These are phyloP conservation scores for Phyllotreta cruciferae DNA, from an alignment of 2,888 invertebrate species.

Conservation along the genomic window DNA sequence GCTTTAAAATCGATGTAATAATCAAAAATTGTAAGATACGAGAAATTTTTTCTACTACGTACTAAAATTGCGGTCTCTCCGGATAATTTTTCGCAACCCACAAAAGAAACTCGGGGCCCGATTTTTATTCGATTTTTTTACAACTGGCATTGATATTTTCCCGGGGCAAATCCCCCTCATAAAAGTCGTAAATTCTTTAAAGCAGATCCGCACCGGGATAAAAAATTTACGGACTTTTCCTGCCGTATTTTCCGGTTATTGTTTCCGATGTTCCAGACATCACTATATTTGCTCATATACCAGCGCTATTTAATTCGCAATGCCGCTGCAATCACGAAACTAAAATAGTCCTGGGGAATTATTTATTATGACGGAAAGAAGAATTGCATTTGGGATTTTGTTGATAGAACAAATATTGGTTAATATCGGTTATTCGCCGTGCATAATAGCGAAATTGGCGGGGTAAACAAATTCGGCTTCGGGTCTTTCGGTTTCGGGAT, in stretches of 20 bases:
- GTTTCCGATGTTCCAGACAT: neutral
- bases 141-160: conserved; percentile 1
- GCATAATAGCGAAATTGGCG: too few species aligned
- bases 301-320: neutral
- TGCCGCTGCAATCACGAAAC: too few species aligned
- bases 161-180: neutral
- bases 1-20: too few species aligned
- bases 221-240: conserved; percentile 13
- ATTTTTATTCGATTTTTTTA: neutral
- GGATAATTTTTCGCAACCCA: too few species aligned
- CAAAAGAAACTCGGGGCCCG: neutral
- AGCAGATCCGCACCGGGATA: conserved; percentile 6
- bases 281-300: conserved; percentile 1
- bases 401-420: too few species aligned
- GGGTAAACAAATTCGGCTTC: conserved; percentile 2
- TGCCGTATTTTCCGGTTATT: neutral
- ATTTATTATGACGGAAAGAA: too few species aligned
- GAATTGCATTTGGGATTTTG: too few species aligned
- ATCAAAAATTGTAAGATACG: too few species aligned
- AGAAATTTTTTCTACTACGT: too few species aligned
- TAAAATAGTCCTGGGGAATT: too few species aligned
- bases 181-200: conserved; percentile 5
- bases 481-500: neutral
- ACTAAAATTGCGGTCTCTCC: too few species aligned
- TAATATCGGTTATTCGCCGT: too few species aligned